Conservation (phyloP, 2,888 invertebrate genomes). For the Gymnosoma rotundatum region DNA sequence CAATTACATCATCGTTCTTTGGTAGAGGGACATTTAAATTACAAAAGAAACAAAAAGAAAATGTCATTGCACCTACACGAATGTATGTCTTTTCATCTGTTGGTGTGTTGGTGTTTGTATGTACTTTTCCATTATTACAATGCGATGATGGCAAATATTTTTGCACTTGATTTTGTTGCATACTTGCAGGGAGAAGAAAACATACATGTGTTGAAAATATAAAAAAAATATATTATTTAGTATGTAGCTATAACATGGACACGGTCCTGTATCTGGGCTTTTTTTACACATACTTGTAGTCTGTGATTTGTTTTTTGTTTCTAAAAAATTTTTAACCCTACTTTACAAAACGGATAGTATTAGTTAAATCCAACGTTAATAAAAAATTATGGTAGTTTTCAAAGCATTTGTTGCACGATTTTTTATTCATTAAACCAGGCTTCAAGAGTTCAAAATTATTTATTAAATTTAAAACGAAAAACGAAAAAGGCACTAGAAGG, state of each 20-base stretch:
- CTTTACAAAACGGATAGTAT: background rate
- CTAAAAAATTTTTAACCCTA: conserved; percentile 19
- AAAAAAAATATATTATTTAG: conserved; percentile 15
- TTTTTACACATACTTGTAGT: conserved; percentile 52
- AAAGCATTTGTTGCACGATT: too few relatives aligned
- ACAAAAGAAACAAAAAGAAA: conserved; percentile 45
- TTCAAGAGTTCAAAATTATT: too few relatives aligned
- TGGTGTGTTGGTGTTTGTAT: background rate
- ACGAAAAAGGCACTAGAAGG: too few relatives aligned
- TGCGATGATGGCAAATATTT: conserved; percentile 62
- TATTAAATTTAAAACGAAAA: too few relatives aligned
- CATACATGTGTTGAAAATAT: conserved; percentile 17
- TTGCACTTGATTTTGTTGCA: conserved; percentile 69
- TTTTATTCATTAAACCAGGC: too few relatives aligned
- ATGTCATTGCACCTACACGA: conserved; percentile 68
- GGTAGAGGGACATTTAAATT: conserved; percentile 42
- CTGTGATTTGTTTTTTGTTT: conserved; percentile 21
- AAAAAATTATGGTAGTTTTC: too few relatives aligned
- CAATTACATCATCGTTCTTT: conserved; percentile 57
- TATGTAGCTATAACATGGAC: conserved; percentile 54
- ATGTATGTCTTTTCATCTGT: background rate
- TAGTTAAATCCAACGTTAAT: background rate
- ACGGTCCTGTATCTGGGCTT: conserved; percentile 58
- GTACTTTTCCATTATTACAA: conserved; percentile 58
- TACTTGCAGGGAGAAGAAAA: conserved; percentile 57